phyloP scores from a whole-genome alignment of 2,888 invertebrate species.

The Limnephilus auricula region DNA sequence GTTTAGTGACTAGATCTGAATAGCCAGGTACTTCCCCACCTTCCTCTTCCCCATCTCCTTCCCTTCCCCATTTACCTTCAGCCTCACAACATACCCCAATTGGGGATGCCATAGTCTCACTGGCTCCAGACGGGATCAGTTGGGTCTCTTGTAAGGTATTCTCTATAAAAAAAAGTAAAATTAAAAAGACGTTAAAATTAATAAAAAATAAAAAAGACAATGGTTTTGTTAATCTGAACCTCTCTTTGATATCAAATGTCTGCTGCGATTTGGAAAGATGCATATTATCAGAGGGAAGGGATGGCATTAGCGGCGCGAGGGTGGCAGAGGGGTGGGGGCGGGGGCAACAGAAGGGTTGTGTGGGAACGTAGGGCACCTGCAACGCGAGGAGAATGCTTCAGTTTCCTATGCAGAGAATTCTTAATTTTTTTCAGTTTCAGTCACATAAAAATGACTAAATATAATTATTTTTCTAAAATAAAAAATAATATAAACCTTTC shows the following conservation, averaged over 20 bases:
- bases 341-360: constrained; percentile 77
- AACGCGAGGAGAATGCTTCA: constrained; percentile 43
- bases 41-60: too few species aligned
- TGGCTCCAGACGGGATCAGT: too few species aligned
- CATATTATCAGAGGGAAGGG: constrained; percentile 62
- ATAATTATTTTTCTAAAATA: background rate
- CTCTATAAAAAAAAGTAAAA: too few species aligned
- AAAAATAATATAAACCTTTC: too few species aligned
- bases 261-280: constrained; percentile 65
- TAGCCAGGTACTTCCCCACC: too few species aligned
- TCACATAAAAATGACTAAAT: background rate
- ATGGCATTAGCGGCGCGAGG: constrained; percentile 68
- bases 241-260: constrained; percentile 65
- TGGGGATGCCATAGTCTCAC: too few species aligned
- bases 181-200: too few species aligned
- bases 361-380: constrained; percentile 80
- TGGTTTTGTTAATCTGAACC: constrained; percentile 40
- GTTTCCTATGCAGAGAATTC: background rate
- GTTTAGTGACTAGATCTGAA: too few species aligned
- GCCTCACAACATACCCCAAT: too few species aligned
- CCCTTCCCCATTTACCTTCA: too few species aligned
- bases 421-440: background rate
- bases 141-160: too few species aligned
- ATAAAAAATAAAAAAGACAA: too few species aligned
- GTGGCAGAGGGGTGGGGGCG: constrained; percentile 69